These are phyloP conservation scores for Pantala flavescens DNA, from an alignment of 1,140 invertebrate genomes.

Conservation along the genomic window DNA sequence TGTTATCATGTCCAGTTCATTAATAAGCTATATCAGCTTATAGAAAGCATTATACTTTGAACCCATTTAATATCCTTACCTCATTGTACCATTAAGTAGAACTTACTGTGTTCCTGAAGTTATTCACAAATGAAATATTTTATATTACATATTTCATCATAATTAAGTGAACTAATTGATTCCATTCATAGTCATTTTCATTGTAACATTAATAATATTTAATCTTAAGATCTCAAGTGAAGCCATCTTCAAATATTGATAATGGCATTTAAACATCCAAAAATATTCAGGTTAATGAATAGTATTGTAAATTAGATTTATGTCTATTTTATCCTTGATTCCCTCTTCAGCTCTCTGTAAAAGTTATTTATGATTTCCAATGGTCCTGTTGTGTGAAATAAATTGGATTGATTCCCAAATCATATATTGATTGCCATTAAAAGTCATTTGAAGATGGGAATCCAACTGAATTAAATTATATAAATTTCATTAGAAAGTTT, in stretches of 20 bases:
- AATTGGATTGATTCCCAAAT: neutral
- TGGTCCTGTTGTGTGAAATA: neutral
- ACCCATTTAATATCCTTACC: neutral
- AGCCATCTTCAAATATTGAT: neutral
- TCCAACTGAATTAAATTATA: neutral
- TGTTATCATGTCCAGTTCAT: constrained; percentile 1
- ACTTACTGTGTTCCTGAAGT: neutral
- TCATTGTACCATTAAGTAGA: neutral
- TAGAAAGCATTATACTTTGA: neutral
- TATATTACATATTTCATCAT: neutral
- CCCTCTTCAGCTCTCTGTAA: constrained; percentile 2
- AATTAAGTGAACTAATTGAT: constrained; percentile 4
- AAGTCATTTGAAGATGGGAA: neutral
- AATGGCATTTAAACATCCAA: neutral
- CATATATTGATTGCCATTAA: neutral
- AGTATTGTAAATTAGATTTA: constrained; percentile 2
- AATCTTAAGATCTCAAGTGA: neutral
- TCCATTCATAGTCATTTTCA: constrained; percentile 3
- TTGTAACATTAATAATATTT: neutral
- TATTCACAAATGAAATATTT: neutral
- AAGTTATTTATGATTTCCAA: neutral
- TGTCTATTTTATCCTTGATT: neutral
- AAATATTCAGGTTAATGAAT: neutral
- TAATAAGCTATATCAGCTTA: neutral
- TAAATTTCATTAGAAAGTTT: neutral